Base-by-base conservation (phyloP, 37 sponge, comb jelly and placozoan species). In the Lycopodina hypogea region DNA sequence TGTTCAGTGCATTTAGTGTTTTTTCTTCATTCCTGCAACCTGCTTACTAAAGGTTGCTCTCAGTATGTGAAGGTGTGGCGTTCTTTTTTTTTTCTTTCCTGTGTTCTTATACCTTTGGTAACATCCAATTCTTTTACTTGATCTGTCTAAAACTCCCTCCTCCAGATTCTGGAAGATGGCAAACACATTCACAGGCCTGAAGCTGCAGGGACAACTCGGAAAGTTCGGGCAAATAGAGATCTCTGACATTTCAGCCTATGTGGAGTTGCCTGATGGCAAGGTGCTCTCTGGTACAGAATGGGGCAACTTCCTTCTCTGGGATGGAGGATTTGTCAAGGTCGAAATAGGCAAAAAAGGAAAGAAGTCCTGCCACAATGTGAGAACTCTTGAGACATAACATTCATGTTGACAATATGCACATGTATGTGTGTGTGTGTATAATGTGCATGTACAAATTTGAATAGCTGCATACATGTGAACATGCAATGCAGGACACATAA, bases 271-370 rank as follows among this genome's bases (percentile, higher is more conserved):
- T 1, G 99, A 98, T 82, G 99, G 99, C 22, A 98, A 98, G 75
- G 99, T 98, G 22, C 67, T 98, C 66, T 95, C 96, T 34, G 99
- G 99, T 3, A 89, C 96, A 21, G 99, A 98, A 74, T 98, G 96
- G 99, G 99, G 99, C 22, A 98, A 95, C 92, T 42, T 98, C 77
- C 92, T 98, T 48, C 88, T 98, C n/a, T 98, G 99, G 99, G 99
- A 98, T 57, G 96, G 96, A 45, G 99, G 94, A 30, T 89, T 98
- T 79, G 93, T 98, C 71, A 98, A 98, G 78, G 96, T 95, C 24
- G 96, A 98, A 76, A 74, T 98, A 42, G 77, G 88, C 73, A 83
- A 81, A 76, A 91, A 91, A 67, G 90, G 85, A 3, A 95, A 95
- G 86, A 95, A 98, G 58, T 59, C 74, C 68, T 98, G 99, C 69